These are phyloP conservation scores for Daktulosphaira vitifoliae DNA, from an alignment of 1,140 invertebrate species.

Conservation along the genomic window DNA sequence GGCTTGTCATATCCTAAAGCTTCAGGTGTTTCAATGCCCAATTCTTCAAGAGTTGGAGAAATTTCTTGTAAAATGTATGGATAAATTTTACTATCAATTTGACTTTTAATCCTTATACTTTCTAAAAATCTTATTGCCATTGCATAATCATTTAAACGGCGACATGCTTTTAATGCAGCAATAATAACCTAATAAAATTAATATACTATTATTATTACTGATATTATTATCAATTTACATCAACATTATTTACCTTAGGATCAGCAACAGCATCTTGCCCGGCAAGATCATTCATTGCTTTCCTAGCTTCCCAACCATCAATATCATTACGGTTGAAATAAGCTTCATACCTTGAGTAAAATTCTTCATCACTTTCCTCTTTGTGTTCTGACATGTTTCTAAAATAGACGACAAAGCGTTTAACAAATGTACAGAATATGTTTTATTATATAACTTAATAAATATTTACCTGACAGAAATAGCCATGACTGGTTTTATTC, in stretches of 20 bases:
- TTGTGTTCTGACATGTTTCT: slow-evolving; percentile 4
- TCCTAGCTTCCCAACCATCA: slow-evolving; percentile 93
- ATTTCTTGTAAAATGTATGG: slow-evolving; percentile 91
- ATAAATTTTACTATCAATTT: slow-evolving; percentile 67
- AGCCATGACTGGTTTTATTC: slow-evolving; percentile 1
- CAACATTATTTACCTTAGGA: slow-evolving; percentile 58
- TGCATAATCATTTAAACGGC: slow-evolving; percentile 88
- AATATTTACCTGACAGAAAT: slow-evolving; percentile 2
- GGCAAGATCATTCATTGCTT: slow-evolving; percentile 67
- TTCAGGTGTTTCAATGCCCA: slow-evolving; percentile 90
- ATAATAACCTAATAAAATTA: slow-evolving; percentile 48
- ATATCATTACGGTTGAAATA: slow-evolving; percentile 85
- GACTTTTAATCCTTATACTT: slow-evolving; percentile 83
- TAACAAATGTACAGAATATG: background rate
- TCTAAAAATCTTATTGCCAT: slow-evolving; percentile 88
- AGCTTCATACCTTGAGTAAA: slow-evolving; percentile 66
- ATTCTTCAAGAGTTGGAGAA: slow-evolving; percentile 79
- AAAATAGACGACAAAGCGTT: background rate
- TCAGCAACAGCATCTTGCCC: slow-evolving; percentile 89
- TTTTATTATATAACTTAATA: background rate
- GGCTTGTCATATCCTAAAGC: slow-evolving; percentile 96
- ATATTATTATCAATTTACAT: too few relatives aligned
- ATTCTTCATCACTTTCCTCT: slow-evolving; percentile 57
- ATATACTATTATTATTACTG: background rate
- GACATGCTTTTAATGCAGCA: slow-evolving; percentile 85